These are phyloP conservation scores for Eilema sororculum DNA, from an alignment of 2,888 invertebrate genomes.

Conservation along the genomic window DNA sequence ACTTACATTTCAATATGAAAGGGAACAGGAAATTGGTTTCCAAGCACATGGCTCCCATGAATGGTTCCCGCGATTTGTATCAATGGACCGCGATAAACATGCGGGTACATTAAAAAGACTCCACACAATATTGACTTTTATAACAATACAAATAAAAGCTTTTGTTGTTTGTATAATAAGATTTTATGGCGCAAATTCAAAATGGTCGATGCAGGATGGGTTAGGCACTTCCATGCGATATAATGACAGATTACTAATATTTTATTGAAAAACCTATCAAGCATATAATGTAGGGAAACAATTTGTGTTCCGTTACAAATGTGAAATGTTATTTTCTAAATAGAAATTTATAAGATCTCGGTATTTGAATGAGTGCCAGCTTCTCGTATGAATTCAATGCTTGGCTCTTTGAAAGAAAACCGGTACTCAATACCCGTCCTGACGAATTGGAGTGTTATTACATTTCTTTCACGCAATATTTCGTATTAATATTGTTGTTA, in stretches of 20 bases:
- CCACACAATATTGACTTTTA: conserved; percentile 54
- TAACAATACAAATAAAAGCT: conserved; percentile 25
- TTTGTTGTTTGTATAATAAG: conserved; percentile 27
- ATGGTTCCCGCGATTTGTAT: conserved; percentile 80
- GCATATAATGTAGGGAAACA: conserved; percentile 57
- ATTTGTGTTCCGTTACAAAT: conserved; percentile 41
- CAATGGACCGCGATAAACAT: conserved; percentile 63
- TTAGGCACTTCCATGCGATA: conserved; percentile 58
- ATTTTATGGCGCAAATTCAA: conserved; percentile 33
- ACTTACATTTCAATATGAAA: conserved; percentile 84
- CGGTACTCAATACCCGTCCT: conserved; percentile 18
- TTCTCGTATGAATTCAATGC: conserved; percentile 13
- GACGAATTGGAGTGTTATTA: conserved; percentile 18
- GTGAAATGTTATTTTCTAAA: conserved; percentile 43
- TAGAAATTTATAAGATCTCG: conserved; percentile 23
- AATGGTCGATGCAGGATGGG: conserved; percentile 53
- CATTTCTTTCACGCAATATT: conserved; percentile 10
- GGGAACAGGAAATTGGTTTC: conserved; percentile 84
- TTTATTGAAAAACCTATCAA: conserved; percentile 59
- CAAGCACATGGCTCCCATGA: conserved; percentile 75
- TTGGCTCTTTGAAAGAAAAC: conserved; percentile 16
- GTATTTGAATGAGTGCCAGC: conserved; percentile 12
- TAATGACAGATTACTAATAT: conserved; percentile 63
- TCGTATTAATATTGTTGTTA: neutral
- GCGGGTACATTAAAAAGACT: conserved; percentile 44